Evolutionary conservation across 2,888 invertebrate genomes (phyloP), one percentile per base, ranked within the genome.

Genomic region (Daptonema setosum): DNA sequence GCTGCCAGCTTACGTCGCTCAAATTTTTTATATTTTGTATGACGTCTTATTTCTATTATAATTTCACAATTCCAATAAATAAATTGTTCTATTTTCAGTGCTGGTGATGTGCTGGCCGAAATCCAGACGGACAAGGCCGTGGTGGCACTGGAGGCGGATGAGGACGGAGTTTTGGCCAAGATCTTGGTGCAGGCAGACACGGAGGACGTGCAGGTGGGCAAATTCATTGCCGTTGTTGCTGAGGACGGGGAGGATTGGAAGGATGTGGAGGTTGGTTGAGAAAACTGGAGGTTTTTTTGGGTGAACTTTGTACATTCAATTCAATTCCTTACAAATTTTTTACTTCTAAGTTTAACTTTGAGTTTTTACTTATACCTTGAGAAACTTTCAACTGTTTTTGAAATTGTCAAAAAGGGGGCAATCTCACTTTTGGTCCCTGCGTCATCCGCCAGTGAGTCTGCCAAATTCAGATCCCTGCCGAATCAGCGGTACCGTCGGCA

Each of bases 121-220:
- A 78, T 80, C 64, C 78, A 80, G 67, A 80, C 80, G 1, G 80
- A 80, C 67, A 80, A 80, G 68, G 79, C 80, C 56, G 75, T 79
- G 1, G 75, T 80, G 62, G 71, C 77, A 2, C 72, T 79, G 64
- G 80, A 80, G 64, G 71, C 70, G 48, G 80, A 80, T 58, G 80
- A 80, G 60, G 79, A 80, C 60, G 77, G 78, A 26, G 24, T 28
- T 3, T 28, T 56, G 53, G 56, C 56, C 20, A 52, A 47, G 26
- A 53, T 56, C 20, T 11, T 56, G 70, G 64, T 66, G 58, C 68
- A 75, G 28, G 78, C 78, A 61, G 76, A 78, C 63, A 70, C 76
- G 0, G 73, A 75, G 61, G 77, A 78, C 63, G 68, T 79, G 1
- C 74, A 76, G 67, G 75, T 80, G 14, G 77, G 78, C 45, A 69